Evolutionary conservation across 2,797 vertebrate genomes (phyloP), one percentile per base, ranked within the genome.

Genomic region (Anableps anableps): DNA sequence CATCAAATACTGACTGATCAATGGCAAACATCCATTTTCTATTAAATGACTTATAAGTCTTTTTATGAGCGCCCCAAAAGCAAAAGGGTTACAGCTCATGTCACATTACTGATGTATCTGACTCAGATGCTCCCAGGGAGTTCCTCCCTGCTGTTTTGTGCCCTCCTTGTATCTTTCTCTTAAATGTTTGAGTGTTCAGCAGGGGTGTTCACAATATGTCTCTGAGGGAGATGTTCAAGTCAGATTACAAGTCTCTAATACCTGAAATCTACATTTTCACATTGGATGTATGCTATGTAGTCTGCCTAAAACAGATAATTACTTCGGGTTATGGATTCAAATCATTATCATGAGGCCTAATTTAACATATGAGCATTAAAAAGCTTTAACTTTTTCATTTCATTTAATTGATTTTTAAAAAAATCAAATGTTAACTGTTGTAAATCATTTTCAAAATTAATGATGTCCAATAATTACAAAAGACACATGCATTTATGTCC

Each of bases 1-100:
- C 23, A 70, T 58, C 66, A 68, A 41, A 36, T 41, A 50, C 3
- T 68, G 31, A 76, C 47, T 79, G 76, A 41, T 58, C 19, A 36
- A 14, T 68, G 58, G 58, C 36, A 64, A 66, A 29, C 41, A 45
- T 16, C n/a, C n/a, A 26, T 55, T 48, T 79, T 79, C 70, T 36
- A 77, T 78, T 71, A 68, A 31, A n/a, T 74, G 34, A 55, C 41
- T 58, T 78, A 50, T 55, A 72, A 50, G 41, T 62, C n/a, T 75
- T 78, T 78, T 75, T 74, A 53, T 60, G 13, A 70, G 48, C 62
- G 29, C n/a, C 7, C n/a, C 11, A 60, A 60, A 70, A 36, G 62
- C 21, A 13, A 53, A 66, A 50, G 47, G 79, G 50, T 50, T 77
- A 62, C 51, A 53, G 60, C 48, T 70, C 34, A 23, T 31, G 41